These are phyloP conservation scores for Rhinichthys osculus DNA, from an alignment of 2,797 vertebrate species.

Conservation along the genomic window DNA sequence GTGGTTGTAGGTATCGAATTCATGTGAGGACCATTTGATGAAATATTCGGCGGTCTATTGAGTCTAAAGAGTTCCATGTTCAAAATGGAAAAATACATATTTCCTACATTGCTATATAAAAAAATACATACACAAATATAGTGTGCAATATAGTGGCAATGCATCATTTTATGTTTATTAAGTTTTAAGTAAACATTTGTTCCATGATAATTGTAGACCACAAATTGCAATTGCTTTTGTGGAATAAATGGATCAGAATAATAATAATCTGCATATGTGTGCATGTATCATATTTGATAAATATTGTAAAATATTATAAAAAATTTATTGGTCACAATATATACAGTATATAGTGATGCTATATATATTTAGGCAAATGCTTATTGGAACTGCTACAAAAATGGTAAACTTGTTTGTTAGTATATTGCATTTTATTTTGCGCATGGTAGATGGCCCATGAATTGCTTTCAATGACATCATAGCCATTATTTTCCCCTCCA, in stretches of 20 bases:
- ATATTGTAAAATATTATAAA: no score
- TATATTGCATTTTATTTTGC: background rate
- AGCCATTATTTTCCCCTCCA: background rate
- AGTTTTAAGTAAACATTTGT: background rate
- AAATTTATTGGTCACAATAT: no score
- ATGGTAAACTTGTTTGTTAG: background rate
- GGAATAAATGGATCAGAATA: background rate
- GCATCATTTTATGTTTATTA: background rate
- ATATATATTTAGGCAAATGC: background rate
- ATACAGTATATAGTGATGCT: no score
- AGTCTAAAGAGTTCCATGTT: background rate
- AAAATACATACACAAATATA: background rate
- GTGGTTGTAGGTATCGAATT: slow-evolving; percentile 19
- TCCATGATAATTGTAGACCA: background rate
- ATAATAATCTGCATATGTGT: background rate
- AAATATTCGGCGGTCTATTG: background rate
- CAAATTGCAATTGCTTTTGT: background rate
- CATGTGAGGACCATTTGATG: slow-evolving; percentile 21
- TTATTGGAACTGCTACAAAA: background rate
- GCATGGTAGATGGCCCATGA: background rate
- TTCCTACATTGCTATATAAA: background rate
- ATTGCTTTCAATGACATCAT: slow-evolving; percentile 1
- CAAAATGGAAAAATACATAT: background rate
- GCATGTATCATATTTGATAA: background rate
- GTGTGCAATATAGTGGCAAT: background rate